phyloP scores from a whole-genome alignment of 64 coral and sea anemone genomes.

The Montipora efflorescens region DNA sequence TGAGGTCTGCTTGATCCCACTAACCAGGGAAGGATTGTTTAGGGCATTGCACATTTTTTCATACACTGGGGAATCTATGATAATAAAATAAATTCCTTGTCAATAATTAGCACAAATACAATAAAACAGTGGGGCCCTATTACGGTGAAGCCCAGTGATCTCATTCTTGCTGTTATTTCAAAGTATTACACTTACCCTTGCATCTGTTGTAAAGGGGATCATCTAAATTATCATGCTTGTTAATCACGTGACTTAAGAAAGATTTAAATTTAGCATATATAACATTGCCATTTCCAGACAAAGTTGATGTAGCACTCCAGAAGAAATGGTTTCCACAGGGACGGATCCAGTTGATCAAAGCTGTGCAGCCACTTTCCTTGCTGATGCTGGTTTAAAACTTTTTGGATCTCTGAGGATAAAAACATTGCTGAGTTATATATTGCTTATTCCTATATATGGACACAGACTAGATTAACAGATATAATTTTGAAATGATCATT shows the following conservation, averaged over 20 bases:
- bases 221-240: conserved; percentile 40
- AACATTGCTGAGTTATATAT: neutral
- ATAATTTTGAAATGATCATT: too few species aligned
- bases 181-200: conserved; percentile 43
- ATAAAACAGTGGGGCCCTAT: too few species aligned
- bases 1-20: too few species aligned
- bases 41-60: too few species aligned
- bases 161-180: too few species aligned
- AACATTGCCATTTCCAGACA: conserved; percentile 58
- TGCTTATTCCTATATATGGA: too few species aligned
- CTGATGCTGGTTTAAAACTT: conserved; percentile 53
- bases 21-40: too few species aligned
- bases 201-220: conserved; percentile 71
- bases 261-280: conserved; percentile 68
- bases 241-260: conserved; percentile 42
- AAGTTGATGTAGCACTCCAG: conserved; percentile 75
- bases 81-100: too few species aligned
- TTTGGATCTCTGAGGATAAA: conserved; percentile 20
- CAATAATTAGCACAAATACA: too few species aligned
- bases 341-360: conserved; percentile 43
- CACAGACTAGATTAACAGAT: too few species aligned
- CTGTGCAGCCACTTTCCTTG: conserved; percentile 43
- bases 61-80: too few species aligned
- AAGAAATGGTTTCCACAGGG: conserved; percentile 75
- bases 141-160: too few species aligned